phyloP scores from a whole-genome alignment of 92 coral and sea anemone genomes.

The Diadumene lineata region DNA sequence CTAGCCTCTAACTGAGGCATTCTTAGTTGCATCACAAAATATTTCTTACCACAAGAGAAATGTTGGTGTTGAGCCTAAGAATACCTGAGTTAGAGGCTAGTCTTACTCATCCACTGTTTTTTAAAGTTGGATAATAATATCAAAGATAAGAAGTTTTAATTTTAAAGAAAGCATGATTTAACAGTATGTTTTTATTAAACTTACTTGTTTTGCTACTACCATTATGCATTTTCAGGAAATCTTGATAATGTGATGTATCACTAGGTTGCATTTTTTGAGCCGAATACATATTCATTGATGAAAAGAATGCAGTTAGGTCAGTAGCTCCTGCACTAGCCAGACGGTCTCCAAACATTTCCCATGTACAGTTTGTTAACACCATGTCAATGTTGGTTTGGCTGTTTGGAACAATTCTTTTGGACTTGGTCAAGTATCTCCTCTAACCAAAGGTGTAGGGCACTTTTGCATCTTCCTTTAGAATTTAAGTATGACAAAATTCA shows the following conservation, averaged over 20 bases:
- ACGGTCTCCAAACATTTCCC: conserved; percentile 72
- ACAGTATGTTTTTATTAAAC: conserved; percentile 30
- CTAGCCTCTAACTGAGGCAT: too few species aligned
- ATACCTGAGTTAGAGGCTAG: too few species aligned
- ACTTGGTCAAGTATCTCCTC: conserved; percentile 33
- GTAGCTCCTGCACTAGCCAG: conserved; percentile 60
- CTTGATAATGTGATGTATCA: conserved; percentile 55
- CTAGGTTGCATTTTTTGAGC: conserved; percentile 36
- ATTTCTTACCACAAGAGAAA: too few species aligned
- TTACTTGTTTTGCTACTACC: conserved; percentile 54
- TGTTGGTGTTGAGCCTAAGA: too few species aligned
- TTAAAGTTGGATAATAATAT: too few species aligned
- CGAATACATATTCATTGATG: conserved; percentile 64
- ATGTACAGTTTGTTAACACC: conserved; percentile 36
- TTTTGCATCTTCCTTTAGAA: conserved; percentile 66
- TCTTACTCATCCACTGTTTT: too few species aligned
- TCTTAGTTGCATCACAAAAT: too few species aligned
- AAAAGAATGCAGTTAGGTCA: conserved; percentile 45
- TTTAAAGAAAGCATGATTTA: too few species aligned
- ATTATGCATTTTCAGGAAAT: conserved; percentile 57
- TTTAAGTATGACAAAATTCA: too few species aligned
- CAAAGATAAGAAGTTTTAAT: too few species aligned
- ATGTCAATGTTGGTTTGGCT: background rate
- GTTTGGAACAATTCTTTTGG: background rate
- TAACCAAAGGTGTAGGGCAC: conserved; percentile 41